Evolutionary conservation across 2,797 vertebrate genomes (phyloP).

Genomic region (Mus spretus): DNA sequence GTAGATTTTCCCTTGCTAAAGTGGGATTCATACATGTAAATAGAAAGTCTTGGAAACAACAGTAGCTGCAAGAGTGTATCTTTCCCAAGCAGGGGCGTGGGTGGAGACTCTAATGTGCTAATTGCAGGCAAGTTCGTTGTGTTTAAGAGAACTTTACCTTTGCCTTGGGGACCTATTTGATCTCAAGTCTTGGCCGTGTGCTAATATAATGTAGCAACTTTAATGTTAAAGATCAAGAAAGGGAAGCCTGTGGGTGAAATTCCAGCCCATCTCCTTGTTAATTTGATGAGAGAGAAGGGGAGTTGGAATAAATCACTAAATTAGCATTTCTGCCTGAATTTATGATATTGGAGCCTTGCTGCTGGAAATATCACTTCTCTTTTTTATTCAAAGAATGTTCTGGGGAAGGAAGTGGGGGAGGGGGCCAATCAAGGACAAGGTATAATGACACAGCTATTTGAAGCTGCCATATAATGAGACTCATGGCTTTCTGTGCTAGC

Average conservation of each 20-base stretch:
- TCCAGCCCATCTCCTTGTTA: constrained; percentile 68
- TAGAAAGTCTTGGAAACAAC: background rate
- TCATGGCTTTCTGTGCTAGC: background rate
- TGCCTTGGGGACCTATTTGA: constrained; percentile 73
- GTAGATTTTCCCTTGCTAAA: constrained; percentile 20
- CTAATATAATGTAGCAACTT: constrained; percentile 77
- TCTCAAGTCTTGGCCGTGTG: constrained; percentile 69
- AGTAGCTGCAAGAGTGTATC: background rate
- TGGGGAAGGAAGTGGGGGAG: background rate
- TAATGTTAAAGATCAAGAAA: constrained; percentile 81
- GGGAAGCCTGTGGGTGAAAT: constrained; percentile 72
- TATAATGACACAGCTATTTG: background rate
- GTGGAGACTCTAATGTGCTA: constrained; percentile 44
- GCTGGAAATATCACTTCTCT: background rate
- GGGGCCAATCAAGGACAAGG: background rate
- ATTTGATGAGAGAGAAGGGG: constrained; percentile 71
- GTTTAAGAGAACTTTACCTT: constrained; percentile 74
- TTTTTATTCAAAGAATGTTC: constrained; percentile 12
- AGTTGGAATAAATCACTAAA: constrained; percentile 61
- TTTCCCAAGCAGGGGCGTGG: constrained; percentile 47
- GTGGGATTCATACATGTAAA: background rate
- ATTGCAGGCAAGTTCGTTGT: constrained; percentile 68
- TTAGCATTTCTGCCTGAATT: constrained; percentile 54
- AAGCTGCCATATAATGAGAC: background rate
- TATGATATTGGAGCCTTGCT: constrained; percentile 39